Evolutionary conservation across 2,113 vertebrate genomes (phyloP).

Genomic region (Thunnus thynnus): DNA sequence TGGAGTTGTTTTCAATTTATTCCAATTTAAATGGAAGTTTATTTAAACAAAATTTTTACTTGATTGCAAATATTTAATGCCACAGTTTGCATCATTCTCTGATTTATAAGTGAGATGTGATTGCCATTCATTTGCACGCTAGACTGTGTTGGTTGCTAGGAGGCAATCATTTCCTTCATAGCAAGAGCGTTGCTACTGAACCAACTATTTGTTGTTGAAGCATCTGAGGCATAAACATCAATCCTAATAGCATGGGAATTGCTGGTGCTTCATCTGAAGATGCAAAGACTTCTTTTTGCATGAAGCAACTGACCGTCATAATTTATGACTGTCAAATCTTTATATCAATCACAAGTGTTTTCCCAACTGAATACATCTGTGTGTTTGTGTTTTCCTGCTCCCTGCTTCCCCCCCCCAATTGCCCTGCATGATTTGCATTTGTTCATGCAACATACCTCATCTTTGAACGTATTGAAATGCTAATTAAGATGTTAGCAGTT

Average conservation of each 20-base stretch:
- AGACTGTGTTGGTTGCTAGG: constrained; percentile 62
- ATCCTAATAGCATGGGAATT: constrained; percentile 69
- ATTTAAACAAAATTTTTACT: constrained; percentile 55
- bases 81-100: constrained; percentile 64
- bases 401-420: constrained; percentile 16
- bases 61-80: constrained; percentile 78
- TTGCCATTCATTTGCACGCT: constrained; percentile 69
- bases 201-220: constrained; percentile 72
- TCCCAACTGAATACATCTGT: constrained; percentile 46
- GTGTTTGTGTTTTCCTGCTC: constrained; percentile 51
- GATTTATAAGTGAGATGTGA: constrained; percentile 76
- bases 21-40: constrained; percentile 45
- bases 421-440: constrained; percentile 60
- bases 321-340: constrained; percentile 67
- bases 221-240: constrained; percentile 78
- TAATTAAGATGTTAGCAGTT: constrained; percentile 52
- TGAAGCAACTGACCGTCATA: constrained; percentile 64
- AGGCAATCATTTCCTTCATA: constrained; percentile 74
- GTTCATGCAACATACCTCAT: constrained; percentile 45
- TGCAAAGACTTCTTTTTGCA: constrained; percentile 57
- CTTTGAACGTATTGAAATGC: constrained; percentile 65
- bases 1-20: constrained; percentile 44
- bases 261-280: constrained; percentile 60
- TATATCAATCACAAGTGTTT: constrained; percentile 67
- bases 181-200: constrained; percentile 68